Percentiles rank a stretch among this genome's conserved stretches.
Conservation (phyloP, 2,888 invertebrate species). For the Campoplex nolae region DNA sequence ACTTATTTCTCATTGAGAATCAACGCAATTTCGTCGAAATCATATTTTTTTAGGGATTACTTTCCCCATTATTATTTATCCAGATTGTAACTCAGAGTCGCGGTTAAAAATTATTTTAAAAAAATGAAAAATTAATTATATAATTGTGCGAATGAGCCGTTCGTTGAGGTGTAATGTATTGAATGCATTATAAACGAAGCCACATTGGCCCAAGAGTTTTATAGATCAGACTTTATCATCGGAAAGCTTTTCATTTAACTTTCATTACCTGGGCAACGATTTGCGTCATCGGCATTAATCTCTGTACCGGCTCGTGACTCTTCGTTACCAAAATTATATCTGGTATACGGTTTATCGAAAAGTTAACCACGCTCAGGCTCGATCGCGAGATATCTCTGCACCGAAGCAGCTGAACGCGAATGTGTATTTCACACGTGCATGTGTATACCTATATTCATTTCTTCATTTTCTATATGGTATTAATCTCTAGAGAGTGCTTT, state of each 20-base stretch:
- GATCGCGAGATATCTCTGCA: slow-evolving; percentile 13
- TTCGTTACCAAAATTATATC: slow-evolving; percentile 45
- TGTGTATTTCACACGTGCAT: slow-evolving; percentile 31
- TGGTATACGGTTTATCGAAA: slow-evolving; percentile 16
- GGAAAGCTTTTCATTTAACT: slow-evolving; percentile 44
- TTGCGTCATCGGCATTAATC: slow-evolving; percentile 67
- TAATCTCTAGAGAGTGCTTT: slow-evolving; percentile 15
- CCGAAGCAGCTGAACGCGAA: slow-evolving; percentile 47
- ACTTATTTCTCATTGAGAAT: neutral
- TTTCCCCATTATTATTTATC: too few relatives aligned
- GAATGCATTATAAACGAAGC: slow-evolving; percentile 28
- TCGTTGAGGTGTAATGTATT: neutral
- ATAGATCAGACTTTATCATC: slow-evolving; percentile 45
- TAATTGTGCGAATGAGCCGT: neutral
- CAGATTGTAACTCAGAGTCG: neutral
- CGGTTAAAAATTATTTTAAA: neutral
- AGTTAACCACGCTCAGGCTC: slow-evolving; percentile 30
- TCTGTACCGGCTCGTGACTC: slow-evolving; percentile 24
- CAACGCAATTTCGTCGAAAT: neutral
- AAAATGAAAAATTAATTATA: neutral
- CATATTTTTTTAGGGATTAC: neutral
- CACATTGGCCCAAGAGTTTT: slow-evolving; percentile 22
- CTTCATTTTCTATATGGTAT: neutral
- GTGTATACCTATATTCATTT: neutral
- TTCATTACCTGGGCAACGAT: slow-evolving; percentile 65